Percentiles rank a stretch among this genome's conserved stretches.
phyloP scores from a whole-genome alignment of 2,888 invertebrate species.

The Tromatobia lineatoria region DNA sequence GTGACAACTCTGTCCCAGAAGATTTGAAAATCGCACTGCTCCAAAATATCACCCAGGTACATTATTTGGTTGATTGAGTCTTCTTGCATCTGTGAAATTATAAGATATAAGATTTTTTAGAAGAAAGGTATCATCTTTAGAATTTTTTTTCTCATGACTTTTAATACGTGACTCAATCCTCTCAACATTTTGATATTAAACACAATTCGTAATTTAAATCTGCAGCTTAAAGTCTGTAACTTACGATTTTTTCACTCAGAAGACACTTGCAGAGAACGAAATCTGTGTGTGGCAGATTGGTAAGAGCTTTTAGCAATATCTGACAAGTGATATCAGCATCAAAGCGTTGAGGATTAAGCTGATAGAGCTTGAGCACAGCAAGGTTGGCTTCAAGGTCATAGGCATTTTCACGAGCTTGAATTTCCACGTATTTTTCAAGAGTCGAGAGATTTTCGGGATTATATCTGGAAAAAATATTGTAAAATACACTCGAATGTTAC shows the following conservation, averaged over 20 bases:
- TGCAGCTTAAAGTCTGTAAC: slow-evolving; percentile 61
- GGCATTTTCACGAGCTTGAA: slow-evolving; percentile 96
- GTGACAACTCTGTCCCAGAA: slow-evolving; percentile 95
- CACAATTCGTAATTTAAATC: no score
- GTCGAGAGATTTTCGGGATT: slow-evolving; percentile 97
- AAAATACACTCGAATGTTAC: neutral
- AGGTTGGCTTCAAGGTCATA: slow-evolving; percentile 99
- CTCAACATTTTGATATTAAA: no score
- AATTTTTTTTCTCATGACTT: no score
- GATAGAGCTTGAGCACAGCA: slow-evolving; percentile 98
- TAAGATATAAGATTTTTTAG: no score
- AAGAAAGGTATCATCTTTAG: no score
- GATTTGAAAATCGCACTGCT: slow-evolving; percentile 96
- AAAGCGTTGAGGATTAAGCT: slow-evolving; percentile 96
- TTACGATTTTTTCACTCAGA: slow-evolving; percentile 91
- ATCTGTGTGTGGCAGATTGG: slow-evolving; percentile 98
- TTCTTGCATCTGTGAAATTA: slow-evolving; percentile 89
- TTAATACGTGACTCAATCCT: no score
- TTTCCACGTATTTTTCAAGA: slow-evolving; percentile 96
- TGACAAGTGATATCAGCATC: slow-evolving; percentile 94
- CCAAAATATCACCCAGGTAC: slow-evolving; percentile 95
- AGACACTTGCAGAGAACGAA: slow-evolving; percentile 99
- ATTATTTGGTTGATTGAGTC: slow-evolving; percentile 95
- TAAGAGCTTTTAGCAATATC: slow-evolving; percentile 97
- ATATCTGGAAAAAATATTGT: slow-evolving; percentile 89